Base-by-base conservation (phyloP, 2,797 vertebrate species). In the Strix occidentalis region DNA sequence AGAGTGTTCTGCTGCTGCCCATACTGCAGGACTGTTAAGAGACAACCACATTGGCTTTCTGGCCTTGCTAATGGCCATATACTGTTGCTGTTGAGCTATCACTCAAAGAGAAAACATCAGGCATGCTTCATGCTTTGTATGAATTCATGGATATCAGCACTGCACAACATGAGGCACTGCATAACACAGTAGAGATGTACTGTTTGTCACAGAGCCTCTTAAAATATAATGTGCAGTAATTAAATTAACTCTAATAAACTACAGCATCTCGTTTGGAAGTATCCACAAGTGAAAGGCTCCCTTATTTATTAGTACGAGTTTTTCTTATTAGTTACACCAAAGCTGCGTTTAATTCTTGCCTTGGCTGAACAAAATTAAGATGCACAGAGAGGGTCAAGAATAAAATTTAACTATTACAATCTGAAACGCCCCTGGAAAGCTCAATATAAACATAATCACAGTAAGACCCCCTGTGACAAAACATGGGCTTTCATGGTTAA, bases 391-490 rank as follows among this genome's bases (percentile, higher is more conserved):
- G 46, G 17, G n/a, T 0, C 61, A 84, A 80, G 82, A 76, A 33
- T 58, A 69, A 92, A 92, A 63, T 35, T 53, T 57, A 87, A 68
- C 84, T 81, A 10, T 81, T 65, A 15, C 33, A 51, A 69, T 94
- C 95, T 94, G 95, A 91, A 85, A 94, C 57, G 87, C 60, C 92
- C 89, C 64, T 83, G 81, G 92, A 97, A 97, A 97, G 71, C 95
- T 96, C 96, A 89, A 76, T 71, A 94, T 90, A 96, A 97, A 95
- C 95, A 91, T 7, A 89, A 90, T 83, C 88, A 75, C 93, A 83
- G 89, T 69, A 80, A 96, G 97, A 96, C n/a, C 94, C 93, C 68
- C 95, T 93, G 96, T 95, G 93, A 91, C 85, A 92, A 96, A 96
- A 95, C 74, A 69, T 14, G 87, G 90, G 78, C 94, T 96, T 96